Evolutionary conservation across 2,888 invertebrate species (phyloP), one percentile per base, ranked within the genome.

Genomic region (Cheilosia vernalis): DNA sequence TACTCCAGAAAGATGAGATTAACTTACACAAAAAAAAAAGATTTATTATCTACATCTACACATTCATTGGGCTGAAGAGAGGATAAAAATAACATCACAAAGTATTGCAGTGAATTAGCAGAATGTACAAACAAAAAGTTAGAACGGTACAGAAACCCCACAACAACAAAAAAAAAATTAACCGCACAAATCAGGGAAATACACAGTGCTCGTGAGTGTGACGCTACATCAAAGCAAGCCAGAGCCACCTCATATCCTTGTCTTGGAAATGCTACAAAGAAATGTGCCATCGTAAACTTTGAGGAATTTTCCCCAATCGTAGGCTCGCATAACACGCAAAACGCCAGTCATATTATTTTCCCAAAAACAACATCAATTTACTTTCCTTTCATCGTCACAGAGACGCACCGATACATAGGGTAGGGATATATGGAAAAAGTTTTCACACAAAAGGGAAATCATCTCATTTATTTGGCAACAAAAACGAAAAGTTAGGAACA

Each of bases 341-440:
- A 72, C 51, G 49, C 53, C 72, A 15, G 15, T 17, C 51, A 61
- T 72, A 61, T 72, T 60, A 72, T 72, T 72, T 61, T 42, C 51
- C 42, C 61, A 42, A 60, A 61, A 61, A 61, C 51, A 72, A 72
- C 61, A 61, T 19, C n/a, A 37, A 49, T 49, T 37, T 37, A 37
- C 60, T 49, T 58, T 17, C 15, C 2, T 44, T 44, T 44, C 17
- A 15, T 44, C 44, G 44, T 44, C 17, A 37, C 37, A 37, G 13
- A 37, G 37, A 2, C 13, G n/a, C n/a, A 56, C 56, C 33, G 33
- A 56, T 47, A 5, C 4, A 44, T n/a, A 47, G 5, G 37, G 6
- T n/a, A 47, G 5, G 37, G 6, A 53, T 27, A 30, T 19, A 15
- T 6, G 42, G 3, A 30, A 66, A 27, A 40, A 51, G 56, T 56